phyloP scores from a whole-genome alignment of 2,797 vertebrate species.

The Cottoperca gobio region DNA sequence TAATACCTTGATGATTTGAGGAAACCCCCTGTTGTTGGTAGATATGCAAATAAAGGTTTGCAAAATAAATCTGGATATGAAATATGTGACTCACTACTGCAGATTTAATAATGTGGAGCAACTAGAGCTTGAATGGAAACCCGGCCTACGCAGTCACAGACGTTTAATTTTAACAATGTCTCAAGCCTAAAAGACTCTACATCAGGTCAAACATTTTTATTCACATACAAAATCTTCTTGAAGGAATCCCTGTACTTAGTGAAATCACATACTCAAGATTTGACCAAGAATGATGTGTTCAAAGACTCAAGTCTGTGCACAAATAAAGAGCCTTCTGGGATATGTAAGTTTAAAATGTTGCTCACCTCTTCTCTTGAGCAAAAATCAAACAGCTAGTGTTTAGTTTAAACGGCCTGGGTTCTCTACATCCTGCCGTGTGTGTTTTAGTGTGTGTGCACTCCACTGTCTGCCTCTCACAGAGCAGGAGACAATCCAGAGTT shows the following conservation, averaged over 20 bases:
- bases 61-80: slow-evolving; percentile 21
- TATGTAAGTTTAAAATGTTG: background rate
- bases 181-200: slow-evolving; percentile 19
- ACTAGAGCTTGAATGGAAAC: slow-evolving; percentile 48
- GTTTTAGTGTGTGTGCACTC: slow-evolving; percentile 2
- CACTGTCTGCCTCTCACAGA: slow-evolving; percentile 20
- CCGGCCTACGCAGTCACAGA: slow-evolving; percentile 28
- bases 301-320: slow-evolving; percentile 23
- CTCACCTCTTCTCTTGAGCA: slow-evolving; percentile 1
- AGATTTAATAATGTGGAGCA: slow-evolving; percentile 56
- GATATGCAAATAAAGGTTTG: slow-evolving; percentile 41
- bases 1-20: slow-evolving; percentile 9
- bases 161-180: slow-evolving; percentile 36
- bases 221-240: slow-evolving; percentile 18
- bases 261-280: slow-evolving; percentile 17
- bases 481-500: slow-evolving; percentile 42
- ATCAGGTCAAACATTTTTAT: slow-evolving; percentile 32
- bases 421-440: background rate
- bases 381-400: slow-evolving; percentile 40
- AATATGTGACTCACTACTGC: slow-evolving; percentile 55
- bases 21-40: slow-evolving; percentile 37
- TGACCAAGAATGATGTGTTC: slow-evolving; percentile 13
- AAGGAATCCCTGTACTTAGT: slow-evolving; percentile 19
- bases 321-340: slow-evolving; percentile 33
- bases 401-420: slow-evolving; percentile 3